These are phyloP conservation scores for Sus cebifrons DNA, from an alignment of 2,797 vertebrate genomes.

Conservation along the genomic window DNA sequence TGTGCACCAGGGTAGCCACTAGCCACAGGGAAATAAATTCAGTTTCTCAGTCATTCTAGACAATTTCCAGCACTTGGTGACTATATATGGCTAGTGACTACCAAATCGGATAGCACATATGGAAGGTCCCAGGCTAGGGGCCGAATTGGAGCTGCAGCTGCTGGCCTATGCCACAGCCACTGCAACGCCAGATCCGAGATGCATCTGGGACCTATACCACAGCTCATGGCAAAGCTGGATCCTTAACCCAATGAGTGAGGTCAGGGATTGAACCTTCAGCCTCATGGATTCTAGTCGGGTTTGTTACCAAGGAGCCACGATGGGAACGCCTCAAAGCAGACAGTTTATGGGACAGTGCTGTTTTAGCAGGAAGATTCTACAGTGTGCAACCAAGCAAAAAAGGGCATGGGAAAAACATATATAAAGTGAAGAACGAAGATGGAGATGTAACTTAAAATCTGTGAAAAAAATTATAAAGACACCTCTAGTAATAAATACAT, in stretches of 20 bases:
- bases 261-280: too few species aligned
- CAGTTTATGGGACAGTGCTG: background rate
- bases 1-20: background rate
- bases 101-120: background rate
- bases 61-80: background rate
- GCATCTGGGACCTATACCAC: too few species aligned
- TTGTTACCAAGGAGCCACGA: too few species aligned
- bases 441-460: background rate
- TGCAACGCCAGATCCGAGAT: too few species aligned
- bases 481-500: background rate
- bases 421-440: slow-evolving; percentile 37
- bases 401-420: background rate
- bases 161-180: too few species aligned
- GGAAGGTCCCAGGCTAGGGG: too few species aligned
- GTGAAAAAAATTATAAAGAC: background rate
- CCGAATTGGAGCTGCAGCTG: too few species aligned
- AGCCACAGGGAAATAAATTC: background rate
- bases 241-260: too few species aligned
- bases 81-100: background rate
- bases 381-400: background rate
- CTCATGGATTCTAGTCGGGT: too few species aligned
- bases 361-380: background rate
- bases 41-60: background rate
- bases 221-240: too few species aligned
- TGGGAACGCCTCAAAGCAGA: background rate